phyloP scores from a whole-genome alignment of 1,140 invertebrate genomes.

The Bicyclus anynana region DNA sequence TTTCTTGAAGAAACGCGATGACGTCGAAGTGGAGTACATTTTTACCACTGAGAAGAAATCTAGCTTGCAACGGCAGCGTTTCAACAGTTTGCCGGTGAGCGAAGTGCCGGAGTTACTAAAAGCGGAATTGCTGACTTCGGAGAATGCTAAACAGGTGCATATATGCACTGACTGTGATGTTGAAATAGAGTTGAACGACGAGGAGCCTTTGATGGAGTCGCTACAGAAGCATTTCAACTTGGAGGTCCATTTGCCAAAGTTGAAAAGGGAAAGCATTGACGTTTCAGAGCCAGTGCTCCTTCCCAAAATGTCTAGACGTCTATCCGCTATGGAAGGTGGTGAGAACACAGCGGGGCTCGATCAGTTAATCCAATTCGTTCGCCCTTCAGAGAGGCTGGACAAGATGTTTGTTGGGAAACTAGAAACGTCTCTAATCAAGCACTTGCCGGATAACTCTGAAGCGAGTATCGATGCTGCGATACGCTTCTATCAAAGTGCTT shows the following conservation, averaged over 20 bases:
- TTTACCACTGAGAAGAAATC: conserved; percentile 70
- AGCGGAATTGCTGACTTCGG: conserved; percentile 45
- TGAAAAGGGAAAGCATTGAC: conserved; percentile 65
- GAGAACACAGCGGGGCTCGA: conserved; percentile 47
- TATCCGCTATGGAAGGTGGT: conserved; percentile 57
- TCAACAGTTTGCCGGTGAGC: conserved; percentile 65
- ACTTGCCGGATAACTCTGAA: conserved; percentile 62
- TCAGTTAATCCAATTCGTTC: conserved; percentile 46
- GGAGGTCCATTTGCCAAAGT: conserved; percentile 56
- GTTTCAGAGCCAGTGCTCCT: conserved; percentile 59
- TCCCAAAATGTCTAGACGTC: conserved; percentile 62
- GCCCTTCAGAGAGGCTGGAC: conserved; percentile 53
- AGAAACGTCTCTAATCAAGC: conserved; percentile 42
- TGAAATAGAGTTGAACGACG: conserved; percentile 62
- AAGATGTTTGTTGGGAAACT: conserved; percentile 47
- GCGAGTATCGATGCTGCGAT: conserved; percentile 53
- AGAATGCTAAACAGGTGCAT: conserved; percentile 60
- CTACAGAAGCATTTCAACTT: conserved; percentile 63
- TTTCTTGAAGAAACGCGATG: conserved; percentile 51
- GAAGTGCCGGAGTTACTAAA: conserved; percentile 66
- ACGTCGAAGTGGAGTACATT: conserved; percentile 65
- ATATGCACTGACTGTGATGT: conserved; percentile 67
- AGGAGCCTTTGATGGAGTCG: conserved; percentile 64
- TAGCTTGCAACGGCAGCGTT: conserved; percentile 58
- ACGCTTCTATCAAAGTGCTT: conserved; percentile 49